Evolutionary conservation across 1,140 invertebrate species (phyloP), one percentile per base, ranked within the genome.

Genomic region (Apis florea): DNA sequence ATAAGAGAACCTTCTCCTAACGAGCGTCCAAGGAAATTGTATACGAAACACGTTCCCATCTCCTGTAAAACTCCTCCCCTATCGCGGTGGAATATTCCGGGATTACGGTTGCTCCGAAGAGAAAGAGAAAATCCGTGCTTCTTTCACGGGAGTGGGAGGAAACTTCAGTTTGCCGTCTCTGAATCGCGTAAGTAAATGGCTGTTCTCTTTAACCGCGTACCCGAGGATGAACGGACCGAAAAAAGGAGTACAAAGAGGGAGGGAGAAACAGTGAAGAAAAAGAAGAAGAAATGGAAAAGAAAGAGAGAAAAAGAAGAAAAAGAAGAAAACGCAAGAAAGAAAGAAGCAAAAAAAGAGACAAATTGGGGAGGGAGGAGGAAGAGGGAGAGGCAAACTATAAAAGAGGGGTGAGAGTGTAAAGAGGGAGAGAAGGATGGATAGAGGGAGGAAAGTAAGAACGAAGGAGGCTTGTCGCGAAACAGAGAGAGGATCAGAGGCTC

Each of bases 101-200:
- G 53, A 72, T 83, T 83, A 72, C 56, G 19, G 21, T 49, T 10
- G 17, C 68, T 17, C 51, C 19, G 26, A 21, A 67, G 67, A 67
- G 61, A 63, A 64, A 73, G 61, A 63, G 70, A 73, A 79, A 79
- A 66, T 61, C 54, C 68, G 31, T 19, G 53, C 54, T 51, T 51
- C 56, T 69, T 71, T 66, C 49, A 11, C 10, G 0, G 0, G 31
- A 6, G 31, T 21, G n/a, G 47, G 26, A 69, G 59, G 77, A 80
- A 73, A 70, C 74, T 69, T 64, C 74, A 54, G 82, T 87, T 86
- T 86, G 78, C 64, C 69, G 66, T 84, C 49, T 82, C 61, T 71
- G 74, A 74, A 81, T 69, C 82, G 82, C 85, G 83, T 86, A 84
- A 61, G 70, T 84, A 87, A 86, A 86, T 87, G 78, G 70, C 87